Evolutionary conservation across 2,113 vertebrate species (phyloP).

Genomic region (Hystrix brachyura): DNA sequence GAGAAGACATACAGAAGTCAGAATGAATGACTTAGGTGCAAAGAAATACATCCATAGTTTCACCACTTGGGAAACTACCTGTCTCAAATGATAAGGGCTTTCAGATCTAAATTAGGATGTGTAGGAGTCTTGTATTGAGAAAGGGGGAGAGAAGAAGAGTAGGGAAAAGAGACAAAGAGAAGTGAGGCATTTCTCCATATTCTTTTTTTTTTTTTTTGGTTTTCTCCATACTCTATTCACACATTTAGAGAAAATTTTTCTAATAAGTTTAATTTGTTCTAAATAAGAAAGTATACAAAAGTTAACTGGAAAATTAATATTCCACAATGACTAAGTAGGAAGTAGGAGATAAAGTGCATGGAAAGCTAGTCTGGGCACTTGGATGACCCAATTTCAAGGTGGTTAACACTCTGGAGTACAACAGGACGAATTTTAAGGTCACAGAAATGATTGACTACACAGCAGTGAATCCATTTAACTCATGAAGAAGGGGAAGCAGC

Average conservation of each 20-base stretch:
- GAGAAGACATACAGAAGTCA: not conserved
- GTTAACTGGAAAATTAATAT: not conserved
- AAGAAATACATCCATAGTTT: not conserved
- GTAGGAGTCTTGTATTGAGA: not conserved
- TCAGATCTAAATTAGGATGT: not conserved
- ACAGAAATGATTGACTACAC: constrained; percentile 31
- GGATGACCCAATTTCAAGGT: not conserved
- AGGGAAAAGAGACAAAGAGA: not conserved
- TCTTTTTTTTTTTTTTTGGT: too few relatives aligned
- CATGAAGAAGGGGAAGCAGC: not conserved
- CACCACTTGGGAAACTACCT: not conserved
- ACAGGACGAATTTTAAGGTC: not conserved
- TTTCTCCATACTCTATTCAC: not conserved
- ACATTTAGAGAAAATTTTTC: not conserved
- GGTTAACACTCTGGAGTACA: not conserved
- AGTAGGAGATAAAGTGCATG: not conserved
- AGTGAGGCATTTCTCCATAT: not conserved
- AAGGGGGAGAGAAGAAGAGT: not conserved
- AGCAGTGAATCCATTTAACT: not conserved
- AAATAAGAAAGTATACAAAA: not conserved
- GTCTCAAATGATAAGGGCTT: not conserved
- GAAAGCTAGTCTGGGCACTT: not conserved
- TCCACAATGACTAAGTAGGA: not conserved
- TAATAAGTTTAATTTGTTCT: not conserved
- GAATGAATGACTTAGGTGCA: not conserved